phyloP scores from a whole-genome alignment of 2,113 vertebrate species.

The Mus musculus region DNA sequence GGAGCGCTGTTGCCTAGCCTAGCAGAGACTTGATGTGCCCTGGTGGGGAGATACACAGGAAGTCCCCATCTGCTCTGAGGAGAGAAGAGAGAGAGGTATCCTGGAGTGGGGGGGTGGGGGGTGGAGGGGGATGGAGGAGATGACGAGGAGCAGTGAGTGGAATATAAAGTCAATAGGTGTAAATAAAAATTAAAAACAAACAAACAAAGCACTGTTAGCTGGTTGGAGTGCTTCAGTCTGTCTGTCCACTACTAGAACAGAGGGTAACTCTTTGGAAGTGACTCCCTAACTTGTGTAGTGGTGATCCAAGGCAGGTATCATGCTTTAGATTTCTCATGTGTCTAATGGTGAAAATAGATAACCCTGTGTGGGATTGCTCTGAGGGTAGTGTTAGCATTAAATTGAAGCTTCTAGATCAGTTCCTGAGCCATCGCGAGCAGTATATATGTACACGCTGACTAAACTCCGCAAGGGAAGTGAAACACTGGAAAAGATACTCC shows the following conservation, averaged over 20 bases:
- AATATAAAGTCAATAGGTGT: too few species aligned
- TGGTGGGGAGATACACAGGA: too few species aligned
- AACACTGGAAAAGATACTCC: neutral
- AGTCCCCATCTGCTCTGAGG: too few species aligned
- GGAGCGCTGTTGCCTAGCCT: neutral
- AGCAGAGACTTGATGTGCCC: too few species aligned
- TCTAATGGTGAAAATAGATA: neutral
- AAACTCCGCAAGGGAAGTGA: neutral
- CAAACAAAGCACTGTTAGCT: neutral
- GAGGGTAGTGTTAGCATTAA: neutral
- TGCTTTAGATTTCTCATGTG: neutral
- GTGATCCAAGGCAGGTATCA: neutral
- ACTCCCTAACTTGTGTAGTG: neutral
- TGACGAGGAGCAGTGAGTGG: too few species aligned
- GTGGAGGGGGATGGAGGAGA: too few species aligned
- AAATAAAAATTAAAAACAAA: too few species aligned
- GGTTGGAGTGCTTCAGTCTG: neutral
- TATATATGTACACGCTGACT: neutral
- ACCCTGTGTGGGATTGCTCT: neutral
- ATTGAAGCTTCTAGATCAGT: neutral
- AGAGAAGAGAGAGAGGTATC: too few species aligned
- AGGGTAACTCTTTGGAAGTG: too few species aligned
- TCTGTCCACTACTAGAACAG: neutral
- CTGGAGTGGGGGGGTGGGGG: too few species aligned
- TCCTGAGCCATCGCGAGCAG: neutral